Conservation (phyloP, 2,888 invertebrate genomes). For the Ophion slaviceki region DNA sequence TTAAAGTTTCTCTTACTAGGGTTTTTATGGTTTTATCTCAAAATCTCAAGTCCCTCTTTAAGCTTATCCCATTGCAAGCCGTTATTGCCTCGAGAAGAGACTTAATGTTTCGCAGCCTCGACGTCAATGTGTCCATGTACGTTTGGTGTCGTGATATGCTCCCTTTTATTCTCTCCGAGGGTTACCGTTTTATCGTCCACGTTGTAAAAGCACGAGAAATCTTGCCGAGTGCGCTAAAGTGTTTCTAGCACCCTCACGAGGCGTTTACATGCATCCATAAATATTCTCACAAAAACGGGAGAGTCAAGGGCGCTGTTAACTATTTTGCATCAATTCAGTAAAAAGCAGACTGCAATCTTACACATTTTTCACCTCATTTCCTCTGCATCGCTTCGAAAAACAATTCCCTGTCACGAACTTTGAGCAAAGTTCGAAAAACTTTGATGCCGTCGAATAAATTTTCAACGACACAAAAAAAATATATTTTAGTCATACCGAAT, state of each 20-base stretch:
- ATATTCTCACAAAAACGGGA: background rate
- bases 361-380: too few relatives aligned
- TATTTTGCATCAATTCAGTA: too few relatives aligned
- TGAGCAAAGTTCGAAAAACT: too few relatives aligned
- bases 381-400: too few relatives aligned
- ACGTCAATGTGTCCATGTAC: slow-evolving; percentile 13
- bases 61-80: background rate
- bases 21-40: slow-evolving; percentile 41
- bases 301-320: too few relatives aligned
- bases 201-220: slow-evolving; percentile 38
- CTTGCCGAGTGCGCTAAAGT: slow-evolving; percentile 20
- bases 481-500: too few relatives aligned
- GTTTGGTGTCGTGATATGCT: background rate
- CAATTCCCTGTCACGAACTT: too few relatives aligned
- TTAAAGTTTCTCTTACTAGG: background rate
- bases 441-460: too few relatives aligned
- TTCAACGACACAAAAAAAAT: too few relatives aligned
- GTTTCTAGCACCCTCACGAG: slow-evolving; percentile 16
- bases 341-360: too few relatives aligned
- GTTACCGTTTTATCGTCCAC: slow-evolving; percentile 34
- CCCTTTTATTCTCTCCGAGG: slow-evolving; percentile 18
- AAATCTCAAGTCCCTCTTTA: slow-evolving; percentile 17
- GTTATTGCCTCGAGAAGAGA: slow-evolving; percentile 16
- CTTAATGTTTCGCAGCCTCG: slow-evolving; percentile 9
- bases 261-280: background rate